Percentiles rank a stretch among this genome's conserved stretches.
Evolutionary conservation across 2,797 vertebrate genomes (phyloP).

Genomic region (Clarias pachynema): DNA sequence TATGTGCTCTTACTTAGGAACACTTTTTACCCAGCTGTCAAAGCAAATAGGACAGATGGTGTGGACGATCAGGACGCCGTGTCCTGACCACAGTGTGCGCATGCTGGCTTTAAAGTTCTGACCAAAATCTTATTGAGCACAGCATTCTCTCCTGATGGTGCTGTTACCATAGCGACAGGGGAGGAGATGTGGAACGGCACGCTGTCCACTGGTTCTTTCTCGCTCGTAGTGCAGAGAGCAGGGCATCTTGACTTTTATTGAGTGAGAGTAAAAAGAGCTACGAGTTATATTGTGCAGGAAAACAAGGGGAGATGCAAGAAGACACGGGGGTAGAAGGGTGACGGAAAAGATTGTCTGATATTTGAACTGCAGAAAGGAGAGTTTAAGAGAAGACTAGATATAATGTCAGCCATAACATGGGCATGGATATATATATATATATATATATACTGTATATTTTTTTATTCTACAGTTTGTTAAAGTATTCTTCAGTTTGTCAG

Average conservation of each 20-base stretch:
- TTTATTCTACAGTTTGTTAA: background rate
- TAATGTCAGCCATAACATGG: background rate
- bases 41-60: conserved; percentile 6
- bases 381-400: background rate
- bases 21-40: conserved; percentile 20
- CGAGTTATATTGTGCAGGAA: conserved; percentile 9
- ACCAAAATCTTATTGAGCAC: conserved; percentile 37
- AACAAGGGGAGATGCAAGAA: background rate
- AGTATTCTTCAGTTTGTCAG: background rate
- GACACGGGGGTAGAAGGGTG: background rate
- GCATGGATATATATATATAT: background rate
- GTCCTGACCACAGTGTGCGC: conserved; percentile 13
- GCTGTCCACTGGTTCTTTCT: conserved; percentile 10
- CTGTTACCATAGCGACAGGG: conserved; percentile 55
- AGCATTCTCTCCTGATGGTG: conserved; percentile 22
- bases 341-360: background rate
- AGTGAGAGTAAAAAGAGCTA: conserved; percentile 21
- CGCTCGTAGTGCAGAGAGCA: background rate
- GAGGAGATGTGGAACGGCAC: conserved; percentile 35
- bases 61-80: conserved; percentile 7
- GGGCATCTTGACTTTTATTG: conserved; percentile 32
- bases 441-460: too few species aligned
- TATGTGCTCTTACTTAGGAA: background rate
- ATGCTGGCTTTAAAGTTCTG: conserved; percentile 7
- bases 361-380: background rate